Base-by-base conservation (phyloP, 2,113 vertebrate genomes). In the Cygnus atratus region DNA sequence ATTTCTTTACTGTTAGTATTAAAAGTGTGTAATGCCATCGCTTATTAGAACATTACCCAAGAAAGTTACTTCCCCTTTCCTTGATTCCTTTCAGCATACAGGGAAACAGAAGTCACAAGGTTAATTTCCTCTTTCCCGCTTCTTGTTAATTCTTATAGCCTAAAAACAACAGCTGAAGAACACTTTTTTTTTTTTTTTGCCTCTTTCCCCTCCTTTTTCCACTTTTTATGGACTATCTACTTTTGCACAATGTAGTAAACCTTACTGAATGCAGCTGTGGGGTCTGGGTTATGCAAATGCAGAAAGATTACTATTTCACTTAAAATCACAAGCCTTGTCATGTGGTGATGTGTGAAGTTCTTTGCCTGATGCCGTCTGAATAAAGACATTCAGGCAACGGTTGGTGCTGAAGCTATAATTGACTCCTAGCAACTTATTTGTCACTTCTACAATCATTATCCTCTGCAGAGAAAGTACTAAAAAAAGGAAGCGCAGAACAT, bases 371-470 rank as follows among this genome's bases (percentile, higher is more conserved):
- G 3, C 39, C 29, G 59, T 52, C 72, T 74, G 82, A 94, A 90
- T 87, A 83, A 88, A 80, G 68, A 66, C 54, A 86, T 48, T 91
- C 41, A 86, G 82, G 50, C 25, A 90, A 63, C 0, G 0, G 28
- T 13, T 75, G 76, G 33, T 88, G 57, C 24, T 88, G 79, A 93
- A 93, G 70, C 44, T 54, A 41, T 26, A 91, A 91, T 4, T 94
- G 84, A 92, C 70, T 91, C 70, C 62, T 87, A 94, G 66, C 48
- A 93, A 87, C 54, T 63, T 91, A 79, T 66, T 57, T 94, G 65
- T 82, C 79, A 86, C n/a, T 90, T 95, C 43, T 54, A 44, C 62
- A 72, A 29, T 82, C 65, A 68, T 66, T 87, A 96, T 90, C 48
- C 61, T 84, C 43, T 1, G 3, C 65, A 88, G 73, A 72, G 90